Evolutionary conservation across 2,888 invertebrate genomes (phyloP).

Genomic region (Chaetoderma sp.): DNA sequence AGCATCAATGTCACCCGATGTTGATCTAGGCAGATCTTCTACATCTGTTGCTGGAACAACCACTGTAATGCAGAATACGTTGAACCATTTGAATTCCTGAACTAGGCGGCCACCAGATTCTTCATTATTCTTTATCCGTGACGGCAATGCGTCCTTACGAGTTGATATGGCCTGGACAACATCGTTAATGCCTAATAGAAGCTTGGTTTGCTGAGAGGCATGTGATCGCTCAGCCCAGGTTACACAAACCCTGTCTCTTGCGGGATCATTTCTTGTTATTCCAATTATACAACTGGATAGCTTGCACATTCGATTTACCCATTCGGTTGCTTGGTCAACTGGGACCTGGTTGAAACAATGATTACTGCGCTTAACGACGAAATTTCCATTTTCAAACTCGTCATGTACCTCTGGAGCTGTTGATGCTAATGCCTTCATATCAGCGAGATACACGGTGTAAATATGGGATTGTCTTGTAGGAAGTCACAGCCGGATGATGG

Average conservation of each 20-base stretch:
- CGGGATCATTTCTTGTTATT: conserved; percentile 25
- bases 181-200: background rate
- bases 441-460: conserved; percentile 33
- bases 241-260: conserved; percentile 25
- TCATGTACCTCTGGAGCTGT: conserved; percentile 24
- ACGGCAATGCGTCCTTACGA: conserved; percentile 2
- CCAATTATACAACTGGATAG: conserved; percentile 24
- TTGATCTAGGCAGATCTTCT: too few species aligned
- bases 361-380: conserved; percentile 25
- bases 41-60: too few species aligned
- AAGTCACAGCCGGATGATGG: too few species aligned
- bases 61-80: conserved; percentile 1
- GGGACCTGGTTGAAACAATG: conserved; percentile 29
- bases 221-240: conserved; percentile 24
- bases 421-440: conserved; percentile 23
- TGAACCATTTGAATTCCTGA: background rate
- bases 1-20: too few species aligned
- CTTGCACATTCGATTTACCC: conserved; percentile 29
- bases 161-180: background rate
- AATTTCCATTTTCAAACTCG: conserved; percentile 25
- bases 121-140: background rate
- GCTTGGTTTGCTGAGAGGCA: conserved; percentile 7
- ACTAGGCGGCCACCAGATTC: background rate
- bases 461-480: too few species aligned
- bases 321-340: conserved; percentile 29